These are phyloP conservation scores for Climacteris rufus DNA, from an alignment of 2,113 vertebrate species.

Conservation along the genomic window DNA sequence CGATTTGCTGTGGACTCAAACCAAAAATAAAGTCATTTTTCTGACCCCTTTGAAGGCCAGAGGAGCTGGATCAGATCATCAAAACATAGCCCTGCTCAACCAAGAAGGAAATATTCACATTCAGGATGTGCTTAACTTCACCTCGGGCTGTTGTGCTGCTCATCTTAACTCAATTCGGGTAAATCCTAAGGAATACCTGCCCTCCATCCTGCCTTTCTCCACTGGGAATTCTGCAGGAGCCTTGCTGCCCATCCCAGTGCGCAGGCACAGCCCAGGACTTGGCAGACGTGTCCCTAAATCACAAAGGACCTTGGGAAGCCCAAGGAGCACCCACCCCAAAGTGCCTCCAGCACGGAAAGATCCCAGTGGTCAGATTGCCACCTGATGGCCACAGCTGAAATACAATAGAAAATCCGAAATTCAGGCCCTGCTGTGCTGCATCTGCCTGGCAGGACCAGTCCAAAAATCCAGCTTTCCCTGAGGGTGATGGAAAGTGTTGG, in stretches of 20 bases:
- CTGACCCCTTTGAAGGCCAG: background rate
- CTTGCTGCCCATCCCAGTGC: fast-evolving
- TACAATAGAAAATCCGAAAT: conserved; percentile 3
- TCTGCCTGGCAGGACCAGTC: background rate
- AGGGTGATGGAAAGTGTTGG: fast-evolving
- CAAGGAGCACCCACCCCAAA: background rate
- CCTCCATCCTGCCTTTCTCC: background rate
- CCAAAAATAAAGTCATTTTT: background rate
- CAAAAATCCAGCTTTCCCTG: background rate
- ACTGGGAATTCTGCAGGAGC: fast-evolving
- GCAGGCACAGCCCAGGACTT: background rate
- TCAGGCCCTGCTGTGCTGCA: background rate
- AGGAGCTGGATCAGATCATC: background rate
- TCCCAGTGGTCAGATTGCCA: conserved; percentile 57
- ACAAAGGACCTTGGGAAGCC: background rate
- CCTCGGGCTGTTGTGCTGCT: background rate
- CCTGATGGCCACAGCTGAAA: conserved; percentile 63
- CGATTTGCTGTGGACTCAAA: background rate
- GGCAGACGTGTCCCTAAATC: background rate
- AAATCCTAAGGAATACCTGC: background rate
- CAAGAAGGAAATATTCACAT: background rate
- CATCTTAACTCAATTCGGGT: background rate
- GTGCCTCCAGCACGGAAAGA: background rate
- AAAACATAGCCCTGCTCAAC: background rate
- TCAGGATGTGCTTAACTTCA: background rate